Evolutionary conservation across 2,888 invertebrate species (phyloP), one percentile per base, ranked within the genome.

Genomic region (Nemurella pictetii): DNA sequence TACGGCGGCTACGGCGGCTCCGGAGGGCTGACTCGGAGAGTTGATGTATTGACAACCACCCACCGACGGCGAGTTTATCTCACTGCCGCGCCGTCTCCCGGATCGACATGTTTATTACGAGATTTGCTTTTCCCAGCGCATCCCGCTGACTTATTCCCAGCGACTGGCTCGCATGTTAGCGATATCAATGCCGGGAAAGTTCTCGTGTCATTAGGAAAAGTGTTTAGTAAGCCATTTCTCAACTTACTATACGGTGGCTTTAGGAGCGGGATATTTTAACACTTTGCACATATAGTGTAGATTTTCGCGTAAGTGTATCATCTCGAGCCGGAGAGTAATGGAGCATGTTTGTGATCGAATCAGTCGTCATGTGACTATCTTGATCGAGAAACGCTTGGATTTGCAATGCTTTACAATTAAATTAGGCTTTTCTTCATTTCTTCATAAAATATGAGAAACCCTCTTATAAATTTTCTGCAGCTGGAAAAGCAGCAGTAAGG

Each of bases 81-180:
- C 78, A 28, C 4, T 27, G 29, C 29, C 78, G 20, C 29, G 29
- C 30, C 29, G 27, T 28, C 29, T 29, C 29, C 30, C 12, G 20
- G 30, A 78, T 78, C 78, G 78, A 30, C 78, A 78, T 78, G 29
- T 78, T 78, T 78, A 78, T 78, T 78, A 78, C 29, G 78, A 78
- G 78, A 28, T 29, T 15, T 28, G 27, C 9, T 4, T 9, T 15
- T 75, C 5, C 1, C 75, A 25, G 25, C 55, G 9, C 55, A 20
- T 15, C 55, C 15, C 9, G 12, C 55, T 55, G 55, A 55, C 55
- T 55, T 55, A 55, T 20, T 20, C 55, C 55, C 55, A 20, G 9
- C 55, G 55, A 20, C 55, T 20, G 20, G n/a, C n/a, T n/a, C n/a
- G 1, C 55, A 55, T 55, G 55, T 55, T 55, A 55, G 55, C 55